Evolutionary conservation across 2,888 invertebrate species (phyloP).

Genomic region (Ophion obscuratus): DNA sequence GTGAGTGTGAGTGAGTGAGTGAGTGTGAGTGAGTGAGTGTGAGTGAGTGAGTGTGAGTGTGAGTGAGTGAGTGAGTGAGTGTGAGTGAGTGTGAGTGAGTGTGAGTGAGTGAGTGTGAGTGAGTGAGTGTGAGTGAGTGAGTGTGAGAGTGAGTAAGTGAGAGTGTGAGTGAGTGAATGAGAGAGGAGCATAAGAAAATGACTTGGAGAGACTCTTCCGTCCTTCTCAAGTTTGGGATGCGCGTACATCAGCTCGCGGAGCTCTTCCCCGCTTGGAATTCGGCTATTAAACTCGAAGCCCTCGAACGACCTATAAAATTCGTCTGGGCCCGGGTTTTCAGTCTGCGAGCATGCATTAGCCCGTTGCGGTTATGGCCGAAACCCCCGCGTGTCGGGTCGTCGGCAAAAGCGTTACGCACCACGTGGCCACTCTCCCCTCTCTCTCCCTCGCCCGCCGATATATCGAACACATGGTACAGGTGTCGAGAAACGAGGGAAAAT

Average conservation of each 20-base stretch:
- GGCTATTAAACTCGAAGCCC: conserved; percentile 82
- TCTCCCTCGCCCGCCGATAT: not conserved
- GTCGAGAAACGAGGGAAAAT: conserved; percentile 25
- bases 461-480: conserved; percentile 35
- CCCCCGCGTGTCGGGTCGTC: conserved; percentile 28
- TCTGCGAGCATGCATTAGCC: conserved; percentile 79
- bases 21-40: too few relatives aligned
- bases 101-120: not conserved
- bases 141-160: not conserved
- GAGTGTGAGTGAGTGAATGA: not conserved
- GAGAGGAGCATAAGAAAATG: not conserved
- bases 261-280: conserved; percentile 76
- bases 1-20: too few relatives aligned
- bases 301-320: conserved; percentile 83
- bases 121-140: too few relatives aligned
- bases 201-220: conserved; percentile 6
- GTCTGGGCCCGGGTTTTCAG: conserved; percentile 80
- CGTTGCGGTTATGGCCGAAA: conserved; percentile 76
- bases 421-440: conserved; percentile 26
- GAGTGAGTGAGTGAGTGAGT: too few relatives aligned
- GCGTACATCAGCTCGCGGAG: conserved; percentile 52
- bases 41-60: too few relatives aligned
- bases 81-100: too few relatives aligned
- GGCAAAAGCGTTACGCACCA: conserved; percentile 41
- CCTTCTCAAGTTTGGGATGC: conserved; percentile 26